Evolutionary conservation across 2,797 vertebrate genomes (phyloP).

Genomic region (Neostethus bicornis): DNA sequence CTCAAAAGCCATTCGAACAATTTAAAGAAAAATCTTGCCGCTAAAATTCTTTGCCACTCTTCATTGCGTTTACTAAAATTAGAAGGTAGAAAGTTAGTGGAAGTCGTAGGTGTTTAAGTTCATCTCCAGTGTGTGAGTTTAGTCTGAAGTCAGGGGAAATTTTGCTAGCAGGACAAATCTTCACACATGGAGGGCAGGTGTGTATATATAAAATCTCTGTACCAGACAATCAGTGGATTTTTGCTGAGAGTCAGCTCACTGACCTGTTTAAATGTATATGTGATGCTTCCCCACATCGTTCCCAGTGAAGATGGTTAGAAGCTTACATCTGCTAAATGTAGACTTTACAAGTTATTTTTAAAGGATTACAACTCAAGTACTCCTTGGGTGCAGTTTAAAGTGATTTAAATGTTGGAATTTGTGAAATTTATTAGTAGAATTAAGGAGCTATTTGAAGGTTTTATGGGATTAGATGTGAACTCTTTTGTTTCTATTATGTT

Average conservation of each 20-base stretch:
- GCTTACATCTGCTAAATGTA: neutral
- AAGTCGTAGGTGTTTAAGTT: neutral
- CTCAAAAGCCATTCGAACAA: neutral
- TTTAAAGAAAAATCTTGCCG: neutral
- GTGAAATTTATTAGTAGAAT: neutral
- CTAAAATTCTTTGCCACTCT: neutral
- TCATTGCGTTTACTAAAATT: neutral
- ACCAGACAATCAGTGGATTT: neutral
- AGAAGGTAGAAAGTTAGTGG: neutral
- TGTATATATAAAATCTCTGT: neutral
- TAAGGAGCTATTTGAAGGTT: neutral
- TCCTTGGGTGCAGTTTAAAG: neutral
- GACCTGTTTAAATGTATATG: neutral
- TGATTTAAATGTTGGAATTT: neutral
- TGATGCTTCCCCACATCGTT: neutral
- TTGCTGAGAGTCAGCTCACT: neutral
- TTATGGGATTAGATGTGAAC: neutral
- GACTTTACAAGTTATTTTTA: neutral
- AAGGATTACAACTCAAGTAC: neutral
- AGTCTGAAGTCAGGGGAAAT: neutral
- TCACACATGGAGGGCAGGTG: neutral
- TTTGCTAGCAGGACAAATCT: neutral
- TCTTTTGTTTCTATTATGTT: neutral
- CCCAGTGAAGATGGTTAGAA: neutral
- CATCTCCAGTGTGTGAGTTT: neutral